Conservation (phyloP, 2,113 vertebrate species). For the Proterorhinus semilunaris region DNA sequence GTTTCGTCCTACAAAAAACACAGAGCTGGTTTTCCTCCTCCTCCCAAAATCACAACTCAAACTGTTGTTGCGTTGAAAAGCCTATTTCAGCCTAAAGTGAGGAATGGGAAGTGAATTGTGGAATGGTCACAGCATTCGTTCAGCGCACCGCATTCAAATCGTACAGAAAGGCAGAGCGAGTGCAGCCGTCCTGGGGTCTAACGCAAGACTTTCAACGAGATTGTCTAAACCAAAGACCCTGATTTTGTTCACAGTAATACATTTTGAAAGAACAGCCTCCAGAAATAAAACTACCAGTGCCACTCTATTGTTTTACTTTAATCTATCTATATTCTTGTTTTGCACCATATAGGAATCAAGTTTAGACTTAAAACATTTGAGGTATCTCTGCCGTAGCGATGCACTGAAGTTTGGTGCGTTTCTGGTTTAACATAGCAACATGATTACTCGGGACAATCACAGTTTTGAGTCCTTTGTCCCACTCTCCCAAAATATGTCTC, state of each 20-base stretch:
- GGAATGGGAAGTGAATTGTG: slow-evolving; percentile 43
- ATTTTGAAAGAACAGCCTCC: not conserved
- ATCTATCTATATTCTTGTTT: no score
- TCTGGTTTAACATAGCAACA: no score
- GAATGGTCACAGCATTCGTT: slow-evolving; percentile 34
- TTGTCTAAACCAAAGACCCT: not conserved
- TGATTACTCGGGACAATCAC: no score
- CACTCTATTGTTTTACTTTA: no score
- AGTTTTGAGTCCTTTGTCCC: no score
- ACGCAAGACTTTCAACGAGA: not conserved
- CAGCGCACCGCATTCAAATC: slow-evolving; percentile 26
- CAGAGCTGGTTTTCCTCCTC: slow-evolving; percentile 20
- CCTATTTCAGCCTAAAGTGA: slow-evolving; percentile 42
- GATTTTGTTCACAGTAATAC: not conserved
- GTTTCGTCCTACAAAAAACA: slow-evolving; percentile 9
- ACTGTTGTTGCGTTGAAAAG: slow-evolving; percentile 21
- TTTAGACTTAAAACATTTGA: no score
- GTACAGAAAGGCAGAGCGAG: slow-evolving; percentile 23
- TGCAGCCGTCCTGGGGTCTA: slow-evolving; percentile 20
- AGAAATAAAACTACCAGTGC: no score
- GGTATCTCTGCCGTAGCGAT: no score
- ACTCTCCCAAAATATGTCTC: no score
- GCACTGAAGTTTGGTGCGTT: no score
- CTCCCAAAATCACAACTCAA: not conserved
- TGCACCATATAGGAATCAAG: no score